A percentile compares a stretch with the other conserved stretches of the same genome.
Evolutionary conservation across 2,888 invertebrate genomes (phyloP).

Genomic region (Tyria jacobaeae): DNA sequence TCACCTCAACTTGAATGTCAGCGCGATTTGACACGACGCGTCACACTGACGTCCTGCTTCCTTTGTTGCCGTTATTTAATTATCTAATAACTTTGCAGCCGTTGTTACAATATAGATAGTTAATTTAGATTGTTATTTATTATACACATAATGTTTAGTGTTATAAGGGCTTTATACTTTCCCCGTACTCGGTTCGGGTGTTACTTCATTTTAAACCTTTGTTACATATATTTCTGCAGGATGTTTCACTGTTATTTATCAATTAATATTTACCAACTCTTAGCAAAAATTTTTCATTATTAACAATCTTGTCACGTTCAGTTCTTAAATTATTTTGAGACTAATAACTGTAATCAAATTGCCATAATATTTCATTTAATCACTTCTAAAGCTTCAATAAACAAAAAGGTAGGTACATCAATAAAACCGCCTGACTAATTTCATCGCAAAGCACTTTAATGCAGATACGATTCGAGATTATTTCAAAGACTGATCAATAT

Average conservation of each 20-base stretch:
- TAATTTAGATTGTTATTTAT: not conserved
- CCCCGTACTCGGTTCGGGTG: no score
- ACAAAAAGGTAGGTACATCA: constrained; percentile 49
- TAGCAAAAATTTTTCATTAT: no score
- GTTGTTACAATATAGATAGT: constrained; percentile 30
- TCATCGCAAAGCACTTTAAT: constrained; percentile 66
- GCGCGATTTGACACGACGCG: constrained; percentile 81
- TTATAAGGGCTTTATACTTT: no score
- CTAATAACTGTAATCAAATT: constrained; percentile 24
- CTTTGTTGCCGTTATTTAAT: constrained; percentile 79
- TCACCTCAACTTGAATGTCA: constrained; percentile 80
- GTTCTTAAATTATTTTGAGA: constrained; percentile 13
- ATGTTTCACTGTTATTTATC: no score
- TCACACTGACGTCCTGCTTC: constrained; percentile 79
- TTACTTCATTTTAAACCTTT: no score
- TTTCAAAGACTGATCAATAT: constrained; percentile 72
- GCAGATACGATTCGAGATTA: constrained; percentile 71
- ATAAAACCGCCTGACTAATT: constrained; percentile 63
- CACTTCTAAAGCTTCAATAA: constrained; percentile 37
- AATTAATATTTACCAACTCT: not conserved
- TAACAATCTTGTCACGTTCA: not conserved
- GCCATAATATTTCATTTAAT: constrained; percentile 17
- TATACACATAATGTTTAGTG: no score
- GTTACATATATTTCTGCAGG: no score
- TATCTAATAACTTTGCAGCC: constrained; percentile 68